These are phyloP conservation scores for Bombus balteatus DNA, from an alignment of 1,140 invertebrate species.

Conservation along the genomic window DNA sequence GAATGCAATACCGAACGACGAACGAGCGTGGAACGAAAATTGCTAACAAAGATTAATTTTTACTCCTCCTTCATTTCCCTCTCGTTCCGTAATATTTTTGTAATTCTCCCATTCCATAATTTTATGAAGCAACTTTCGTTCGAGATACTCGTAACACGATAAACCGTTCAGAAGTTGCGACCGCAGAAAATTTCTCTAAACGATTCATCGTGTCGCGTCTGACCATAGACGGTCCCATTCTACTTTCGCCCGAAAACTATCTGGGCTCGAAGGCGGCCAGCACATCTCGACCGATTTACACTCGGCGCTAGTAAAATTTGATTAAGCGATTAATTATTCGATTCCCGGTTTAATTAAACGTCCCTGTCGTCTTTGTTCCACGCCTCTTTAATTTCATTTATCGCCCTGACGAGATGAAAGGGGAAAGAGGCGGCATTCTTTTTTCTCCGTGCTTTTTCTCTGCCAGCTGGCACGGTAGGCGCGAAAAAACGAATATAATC, in stretches of 20 bases:
- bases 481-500: neutral
- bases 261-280: neutral
- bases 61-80: neutral
- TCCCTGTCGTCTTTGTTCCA: neutral
- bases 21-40: neutral
- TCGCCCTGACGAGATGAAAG: neutral
- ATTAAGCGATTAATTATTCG: constrained; percentile 9
- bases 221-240: neutral
- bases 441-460: neutral
- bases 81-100: neutral
- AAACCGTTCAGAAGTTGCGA: neutral
- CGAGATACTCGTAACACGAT: neutral
- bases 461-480: neutral
- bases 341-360: neutral
- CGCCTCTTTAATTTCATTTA: neutral
- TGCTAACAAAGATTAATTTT: neutral
- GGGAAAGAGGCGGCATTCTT: neutral
- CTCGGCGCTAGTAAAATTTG: neutral
- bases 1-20: constrained; percentile 12
- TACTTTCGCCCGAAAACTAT: neutral
- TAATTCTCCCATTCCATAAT: neutral
- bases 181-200: too few relatives aligned
- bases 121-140: neutral
- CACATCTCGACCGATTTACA: too few relatives aligned
- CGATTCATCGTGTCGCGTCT: neutral